Conservation (phyloP, 1,140 invertebrate species). For the Telenomus remus region DNA sequence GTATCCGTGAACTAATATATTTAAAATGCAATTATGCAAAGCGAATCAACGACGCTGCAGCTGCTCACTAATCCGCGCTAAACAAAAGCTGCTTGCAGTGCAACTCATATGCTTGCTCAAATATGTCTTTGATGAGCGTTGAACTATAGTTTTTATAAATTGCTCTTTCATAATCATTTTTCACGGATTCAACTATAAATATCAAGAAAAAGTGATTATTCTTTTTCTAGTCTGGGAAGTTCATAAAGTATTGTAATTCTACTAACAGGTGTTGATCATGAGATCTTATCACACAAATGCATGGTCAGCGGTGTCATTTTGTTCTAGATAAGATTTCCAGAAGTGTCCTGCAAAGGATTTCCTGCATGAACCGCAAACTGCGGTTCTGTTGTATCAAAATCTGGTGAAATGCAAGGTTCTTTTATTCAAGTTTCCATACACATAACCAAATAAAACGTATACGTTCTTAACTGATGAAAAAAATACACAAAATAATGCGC, state of each 20-base stretch:
- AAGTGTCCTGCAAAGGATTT: conserved; percentile 49
- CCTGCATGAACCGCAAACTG: conserved; percentile 41
- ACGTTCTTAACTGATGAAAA: no score
- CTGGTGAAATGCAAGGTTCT: no score
- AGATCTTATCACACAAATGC: conserved; percentile 44
- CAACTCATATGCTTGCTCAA: conserved; percentile 50
- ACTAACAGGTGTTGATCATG: conserved; percentile 37
- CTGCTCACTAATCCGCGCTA: conserved; percentile 49
- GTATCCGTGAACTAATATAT: conserved; percentile 58
- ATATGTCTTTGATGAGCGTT: conserved; percentile 53
- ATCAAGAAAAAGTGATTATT: no score
- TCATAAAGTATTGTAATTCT: conserved; percentile 35
- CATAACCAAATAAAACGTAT: no score
- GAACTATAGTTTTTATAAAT: not conserved
- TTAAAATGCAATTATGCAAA: conserved; percentile 60
- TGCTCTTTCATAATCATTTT: not conserved
- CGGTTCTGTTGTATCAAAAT: not conserved
- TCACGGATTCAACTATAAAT: no score
- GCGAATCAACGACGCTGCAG: conserved; percentile 45
- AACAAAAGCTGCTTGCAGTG: conserved; percentile 39
- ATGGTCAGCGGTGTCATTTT: conserved; percentile 54
- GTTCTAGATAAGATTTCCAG: conserved; percentile 41
- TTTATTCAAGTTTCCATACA: no score
- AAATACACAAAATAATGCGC: no score
- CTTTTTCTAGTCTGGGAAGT: no score